phyloP scores from a whole-genome alignment of 2,797 vertebrate species.

The Varecia variegata region DNA sequence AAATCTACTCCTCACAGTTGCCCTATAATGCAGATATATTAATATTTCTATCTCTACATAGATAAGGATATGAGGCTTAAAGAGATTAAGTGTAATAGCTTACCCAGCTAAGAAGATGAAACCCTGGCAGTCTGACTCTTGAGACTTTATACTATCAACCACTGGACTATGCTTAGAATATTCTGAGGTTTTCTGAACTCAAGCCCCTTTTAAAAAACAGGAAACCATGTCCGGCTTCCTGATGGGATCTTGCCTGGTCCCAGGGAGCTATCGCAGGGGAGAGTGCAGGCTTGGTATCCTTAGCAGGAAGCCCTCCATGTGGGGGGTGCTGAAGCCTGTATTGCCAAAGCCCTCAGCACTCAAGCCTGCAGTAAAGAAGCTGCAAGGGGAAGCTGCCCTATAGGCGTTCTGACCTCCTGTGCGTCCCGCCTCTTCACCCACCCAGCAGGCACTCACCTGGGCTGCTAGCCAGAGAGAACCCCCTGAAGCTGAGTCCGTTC shows the following conservation, averaged over 20 bases:
- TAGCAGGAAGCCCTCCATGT: no score
- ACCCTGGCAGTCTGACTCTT: not conserved
- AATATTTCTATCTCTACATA: not conserved
- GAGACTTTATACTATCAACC: not conserved
- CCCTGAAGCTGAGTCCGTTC: not conserved
- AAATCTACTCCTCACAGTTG: not conserved
- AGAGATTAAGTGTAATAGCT: not conserved
- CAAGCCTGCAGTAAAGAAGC: not conserved
- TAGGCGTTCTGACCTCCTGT: not conserved
- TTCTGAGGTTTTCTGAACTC: not conserved
- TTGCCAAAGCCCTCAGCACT: not conserved
- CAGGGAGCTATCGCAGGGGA: not conserved
- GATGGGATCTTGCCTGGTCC: not conserved
- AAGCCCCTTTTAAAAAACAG: not conserved
- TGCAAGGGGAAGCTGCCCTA: not conserved
- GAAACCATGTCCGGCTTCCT: not conserved
- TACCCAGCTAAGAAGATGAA: not conserved
- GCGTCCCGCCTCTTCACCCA: no score
- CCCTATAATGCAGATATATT: not conserved
- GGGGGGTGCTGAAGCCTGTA: not conserved
- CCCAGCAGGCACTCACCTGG: not conserved
- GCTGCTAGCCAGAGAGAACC: not conserved
- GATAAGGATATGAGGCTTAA: not conserved
- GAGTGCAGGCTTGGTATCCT: fast-evolving
- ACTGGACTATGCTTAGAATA: not conserved